Conservation (phyloP, 2,888 invertebrate species). For the Acanthoscelides obtectus region DNA sequence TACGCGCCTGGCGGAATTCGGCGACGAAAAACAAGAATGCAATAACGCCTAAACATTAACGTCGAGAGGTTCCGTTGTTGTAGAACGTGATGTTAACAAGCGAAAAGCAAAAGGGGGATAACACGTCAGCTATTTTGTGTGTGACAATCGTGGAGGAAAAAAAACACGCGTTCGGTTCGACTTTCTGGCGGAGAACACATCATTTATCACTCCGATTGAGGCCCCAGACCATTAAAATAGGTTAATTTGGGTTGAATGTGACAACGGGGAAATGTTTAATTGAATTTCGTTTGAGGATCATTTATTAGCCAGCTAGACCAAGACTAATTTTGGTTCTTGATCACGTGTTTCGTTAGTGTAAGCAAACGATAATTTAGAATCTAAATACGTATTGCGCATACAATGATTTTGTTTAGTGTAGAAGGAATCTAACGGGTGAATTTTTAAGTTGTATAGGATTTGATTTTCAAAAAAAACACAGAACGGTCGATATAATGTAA, state of each 20-base stretch:
- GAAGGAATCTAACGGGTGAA: too few species aligned
- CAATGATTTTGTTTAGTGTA: too few species aligned
- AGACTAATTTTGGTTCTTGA: constrained; percentile 19
- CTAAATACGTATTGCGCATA: too few species aligned
- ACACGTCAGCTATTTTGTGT: not conserved
- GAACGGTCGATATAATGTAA: too few species aligned
- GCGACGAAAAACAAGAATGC: not conserved
- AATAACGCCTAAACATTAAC: not conserved
- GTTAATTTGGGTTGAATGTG: constrained; percentile 26
- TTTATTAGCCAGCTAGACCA: constrained; percentile 19
- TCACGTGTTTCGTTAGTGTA: not conserved
- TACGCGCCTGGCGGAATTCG: not conserved
- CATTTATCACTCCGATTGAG: not conserved
- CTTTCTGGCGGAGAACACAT: not conserved
- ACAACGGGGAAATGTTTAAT: constrained; percentile 25
- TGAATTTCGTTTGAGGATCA: constrained; percentile 26
- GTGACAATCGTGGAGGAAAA: not conserved
- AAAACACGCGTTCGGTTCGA: not conserved
- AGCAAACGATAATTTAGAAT: not conserved
- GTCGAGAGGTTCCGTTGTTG: not conserved
- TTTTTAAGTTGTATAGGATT: too few species aligned
- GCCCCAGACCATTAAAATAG: constrained; percentile 10
- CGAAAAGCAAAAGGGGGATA: not conserved
- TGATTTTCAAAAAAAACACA: too few species aligned
- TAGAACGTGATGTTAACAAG: not conserved